These are phyloP conservation scores for Pachypeltis micranthus DNA, from an alignment of 1,140 invertebrate species.

Conservation along the genomic window DNA sequence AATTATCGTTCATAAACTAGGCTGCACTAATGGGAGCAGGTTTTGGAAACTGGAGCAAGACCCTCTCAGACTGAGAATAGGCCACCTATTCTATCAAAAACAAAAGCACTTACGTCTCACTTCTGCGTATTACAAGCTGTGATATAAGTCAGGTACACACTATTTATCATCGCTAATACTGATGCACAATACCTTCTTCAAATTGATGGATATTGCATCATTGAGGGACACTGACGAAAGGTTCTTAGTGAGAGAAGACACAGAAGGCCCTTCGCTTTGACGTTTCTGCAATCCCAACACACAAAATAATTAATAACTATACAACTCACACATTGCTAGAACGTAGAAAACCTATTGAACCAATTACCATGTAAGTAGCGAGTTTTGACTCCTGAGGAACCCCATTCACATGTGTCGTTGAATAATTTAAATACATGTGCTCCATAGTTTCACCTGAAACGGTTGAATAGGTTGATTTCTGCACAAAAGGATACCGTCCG, in stretches of 20 bases:
- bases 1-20: too few species aligned
- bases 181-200: slow-evolving; percentile 27
- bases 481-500: too few species aligned
- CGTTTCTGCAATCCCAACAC: slow-evolving; percentile 23
- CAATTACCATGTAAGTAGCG: slow-evolving; percentile 64
- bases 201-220: slow-evolving; percentile 20
- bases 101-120: too few species aligned
- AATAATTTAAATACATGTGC: slow-evolving; percentile 38
- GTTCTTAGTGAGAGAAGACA: slow-evolving; percentile 24
- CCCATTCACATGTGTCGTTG: slow-evolving; percentile 48
- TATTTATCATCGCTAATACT: too few species aligned
- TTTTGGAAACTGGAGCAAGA: too few species aligned
- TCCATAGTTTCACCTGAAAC: slow-evolving; percentile 32
- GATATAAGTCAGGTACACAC: too few species aligned
- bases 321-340: background rate
- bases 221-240: slow-evolving; percentile 22
- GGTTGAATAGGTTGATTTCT: too few species aligned
- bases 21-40: too few species aligned
- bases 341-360: background rate
- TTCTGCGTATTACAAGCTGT: too few species aligned
- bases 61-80: too few species aligned
- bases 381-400: slow-evolving; percentile 73
- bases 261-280: slow-evolving; percentile 24
- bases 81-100: too few species aligned
- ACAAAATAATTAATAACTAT: slow-evolving; percentile 10